Evolutionary conservation across 2,797 vertebrate species (phyloP).

Genomic region (Sebastes oblongus): DNA sequence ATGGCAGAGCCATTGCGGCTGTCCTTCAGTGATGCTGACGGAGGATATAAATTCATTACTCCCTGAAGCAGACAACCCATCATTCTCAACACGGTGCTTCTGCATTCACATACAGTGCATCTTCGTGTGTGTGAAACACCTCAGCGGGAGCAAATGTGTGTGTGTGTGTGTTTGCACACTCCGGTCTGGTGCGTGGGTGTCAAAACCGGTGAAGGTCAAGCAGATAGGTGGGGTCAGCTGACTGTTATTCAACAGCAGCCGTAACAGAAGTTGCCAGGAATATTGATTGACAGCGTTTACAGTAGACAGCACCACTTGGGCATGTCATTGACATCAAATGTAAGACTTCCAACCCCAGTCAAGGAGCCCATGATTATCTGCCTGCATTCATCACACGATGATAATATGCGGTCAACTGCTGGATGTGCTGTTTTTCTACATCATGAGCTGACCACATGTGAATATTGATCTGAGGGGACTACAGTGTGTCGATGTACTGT

Average conservation of each 20-base stretch:
- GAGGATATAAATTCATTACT: conserved; percentile 72
- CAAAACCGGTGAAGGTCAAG: conserved; percentile 64
- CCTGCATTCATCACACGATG: conserved; percentile 41
- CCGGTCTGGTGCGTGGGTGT: conserved; percentile 40
- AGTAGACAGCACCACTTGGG: conserved; percentile 44
- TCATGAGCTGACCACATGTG: conserved; percentile 22
- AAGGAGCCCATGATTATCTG: conserved; percentile 52
- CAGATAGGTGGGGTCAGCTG: conserved; percentile 57
- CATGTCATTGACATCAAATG: conserved; percentile 58
- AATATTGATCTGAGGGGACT: conserved; percentile 28
- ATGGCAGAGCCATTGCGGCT: conserved; percentile 34
- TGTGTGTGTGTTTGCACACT: conserved; percentile 6
- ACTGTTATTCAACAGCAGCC: conserved; percentile 56
- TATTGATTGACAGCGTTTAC: conserved; percentile 70
- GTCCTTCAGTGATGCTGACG: conserved; percentile 72
- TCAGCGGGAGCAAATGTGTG: background rate
- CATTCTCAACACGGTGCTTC: conserved; percentile 42
- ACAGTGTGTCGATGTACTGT: background rate
- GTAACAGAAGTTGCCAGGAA: conserved; percentile 44
- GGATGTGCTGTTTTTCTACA: conserved; percentile 8
- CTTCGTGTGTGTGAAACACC: conserved; percentile 16
- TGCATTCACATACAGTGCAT: conserved; percentile 27
- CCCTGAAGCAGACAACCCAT: conserved; percentile 63
- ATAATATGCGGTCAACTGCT: background rate
- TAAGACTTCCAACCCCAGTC: conserved; percentile 40